Conservation (phyloP, 2,797 vertebrate species). For the Orientallactaga sibirica region DNA sequence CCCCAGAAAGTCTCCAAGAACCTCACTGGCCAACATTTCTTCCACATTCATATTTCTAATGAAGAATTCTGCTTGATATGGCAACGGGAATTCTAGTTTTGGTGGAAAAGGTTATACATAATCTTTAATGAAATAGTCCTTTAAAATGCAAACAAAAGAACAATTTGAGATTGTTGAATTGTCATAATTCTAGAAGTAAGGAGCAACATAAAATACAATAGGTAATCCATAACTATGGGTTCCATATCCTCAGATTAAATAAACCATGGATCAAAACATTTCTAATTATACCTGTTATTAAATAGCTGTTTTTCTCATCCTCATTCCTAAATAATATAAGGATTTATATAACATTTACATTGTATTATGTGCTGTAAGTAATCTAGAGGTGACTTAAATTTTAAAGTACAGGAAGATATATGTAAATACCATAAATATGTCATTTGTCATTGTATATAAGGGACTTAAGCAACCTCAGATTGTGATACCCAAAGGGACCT, state of each 20-base stretch:
- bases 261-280: background rate
- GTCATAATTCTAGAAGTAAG: background rate
- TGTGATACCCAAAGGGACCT: background rate
- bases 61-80: conserved; percentile 98
- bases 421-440: background rate
- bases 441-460: background rate
- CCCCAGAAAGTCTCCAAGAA: conserved; percentile 98
- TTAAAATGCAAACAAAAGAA: conserved; percentile 64
- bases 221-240: background rate
- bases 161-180: background rate
- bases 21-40: conserved; percentile 99
- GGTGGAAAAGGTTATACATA: conserved; percentile 55
- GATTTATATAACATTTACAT: background rate
- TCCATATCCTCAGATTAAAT: background rate
- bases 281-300: background rate
- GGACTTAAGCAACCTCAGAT: background rate
- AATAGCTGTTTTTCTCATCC: background rate
- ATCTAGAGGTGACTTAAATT: background rate
- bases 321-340: background rate
- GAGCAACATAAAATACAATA: background rate
- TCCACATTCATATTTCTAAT: conserved; percentile 99
- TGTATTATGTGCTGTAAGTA: background rate
- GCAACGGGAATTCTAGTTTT: conserved; percentile 94
- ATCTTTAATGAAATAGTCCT: conserved; percentile 64
- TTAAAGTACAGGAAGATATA: background rate